These are phyloP conservation scores for Lacerta bilineata DNA, from an alignment of 2,797 vertebrate genomes.

Conservation along the genomic window DNA sequence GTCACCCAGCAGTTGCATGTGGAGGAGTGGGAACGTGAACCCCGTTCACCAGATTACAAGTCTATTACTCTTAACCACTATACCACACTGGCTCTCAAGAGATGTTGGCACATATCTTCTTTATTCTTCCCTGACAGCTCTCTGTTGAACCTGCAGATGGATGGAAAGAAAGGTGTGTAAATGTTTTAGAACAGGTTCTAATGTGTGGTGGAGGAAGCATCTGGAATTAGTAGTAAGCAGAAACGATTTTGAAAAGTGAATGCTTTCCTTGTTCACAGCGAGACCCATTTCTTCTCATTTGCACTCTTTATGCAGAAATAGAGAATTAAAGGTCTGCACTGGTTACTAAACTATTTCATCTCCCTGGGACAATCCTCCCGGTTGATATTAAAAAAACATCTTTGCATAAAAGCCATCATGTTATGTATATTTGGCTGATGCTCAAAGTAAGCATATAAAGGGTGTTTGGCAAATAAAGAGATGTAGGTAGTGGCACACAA, in stretches of 20 bases:
- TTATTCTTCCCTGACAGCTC: not conserved
- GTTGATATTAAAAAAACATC: not conserved
- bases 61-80: too few relatives aligned
- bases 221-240: not conserved
- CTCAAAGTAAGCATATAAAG: constrained; percentile 36
- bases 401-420: not conserved
- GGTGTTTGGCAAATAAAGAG: not conserved
- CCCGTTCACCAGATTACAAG: too few relatives aligned
- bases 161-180: not conserved
- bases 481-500: constrained; percentile 35
- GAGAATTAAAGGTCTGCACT: not conserved
- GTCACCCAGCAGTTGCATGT: too few relatives aligned
- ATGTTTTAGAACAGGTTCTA: not conserved
- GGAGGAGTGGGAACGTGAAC: too few relatives aligned
- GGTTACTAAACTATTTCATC: constrained; percentile 4
- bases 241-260: not conserved
- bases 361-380: constrained; percentile 23
- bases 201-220: not conserved
- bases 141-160: not conserved
- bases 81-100: not conserved
- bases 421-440: constrained; percentile 22
- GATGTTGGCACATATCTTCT: not conserved
- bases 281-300: not conserved
- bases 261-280: not conserved
- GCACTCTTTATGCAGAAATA: constrained; percentile 10